phyloP scores from a whole-genome alignment of 2,797 vertebrate species.

The Muscicapa striata region DNA sequence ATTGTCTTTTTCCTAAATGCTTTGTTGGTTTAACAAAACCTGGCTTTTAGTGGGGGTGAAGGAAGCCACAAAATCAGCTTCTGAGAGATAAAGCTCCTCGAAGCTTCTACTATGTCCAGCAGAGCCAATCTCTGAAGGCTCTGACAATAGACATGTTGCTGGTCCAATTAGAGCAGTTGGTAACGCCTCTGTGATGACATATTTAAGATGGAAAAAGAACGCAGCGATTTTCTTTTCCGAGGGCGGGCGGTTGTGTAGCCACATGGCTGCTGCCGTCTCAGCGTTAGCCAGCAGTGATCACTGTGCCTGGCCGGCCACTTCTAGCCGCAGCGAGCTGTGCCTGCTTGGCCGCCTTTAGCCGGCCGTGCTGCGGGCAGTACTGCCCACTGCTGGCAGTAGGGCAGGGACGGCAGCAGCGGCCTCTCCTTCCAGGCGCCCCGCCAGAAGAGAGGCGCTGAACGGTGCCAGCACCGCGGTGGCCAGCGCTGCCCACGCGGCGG shows the following conservation, averaged over 20 bases:
- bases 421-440: rapidly evolving
- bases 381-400: not conserved
- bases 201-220: not conserved
- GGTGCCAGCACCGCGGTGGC: not conserved
- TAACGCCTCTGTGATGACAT: not conserved
- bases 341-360: no score
- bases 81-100: not conserved
- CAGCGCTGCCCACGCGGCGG: not conserved
- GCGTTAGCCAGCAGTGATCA: not conserved
- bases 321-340: no score
- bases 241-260: not conserved
- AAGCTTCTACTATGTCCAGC: not conserved
- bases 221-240: rapidly evolving
- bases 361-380: not conserved
- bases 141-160: not conserved
- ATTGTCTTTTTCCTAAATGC: not conserved
- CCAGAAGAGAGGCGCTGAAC: not conserved
- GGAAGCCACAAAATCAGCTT: not conserved
- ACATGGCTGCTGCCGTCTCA: rapidly evolving
- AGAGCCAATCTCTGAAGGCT: not conserved
- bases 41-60: not conserved
- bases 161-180: no score
- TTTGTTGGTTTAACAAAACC: not conserved
- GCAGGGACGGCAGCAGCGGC: not conserved
- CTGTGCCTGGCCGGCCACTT: not conserved